These are phyloP conservation scores for Intellagama lesueurii DNA, from an alignment of 2,797 vertebrate genomes.

Conservation along the genomic window DNA sequence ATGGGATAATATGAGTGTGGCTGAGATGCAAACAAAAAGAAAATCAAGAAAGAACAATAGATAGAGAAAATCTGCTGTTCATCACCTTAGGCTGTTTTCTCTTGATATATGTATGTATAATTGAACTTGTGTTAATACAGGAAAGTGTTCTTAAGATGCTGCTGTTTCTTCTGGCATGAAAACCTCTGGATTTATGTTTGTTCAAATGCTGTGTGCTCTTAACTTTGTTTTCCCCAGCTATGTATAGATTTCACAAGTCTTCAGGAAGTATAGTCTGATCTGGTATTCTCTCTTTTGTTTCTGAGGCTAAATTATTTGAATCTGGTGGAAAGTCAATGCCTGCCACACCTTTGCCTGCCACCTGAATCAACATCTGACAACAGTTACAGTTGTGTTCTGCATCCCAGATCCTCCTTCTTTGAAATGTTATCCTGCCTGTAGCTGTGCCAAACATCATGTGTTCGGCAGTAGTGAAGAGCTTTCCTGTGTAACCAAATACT, in stretches of 20 bases:
- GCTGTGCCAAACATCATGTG: neutral
- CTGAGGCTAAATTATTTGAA: neutral
- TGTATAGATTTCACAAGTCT: slow-evolving; percentile 3
- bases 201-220: neutral
- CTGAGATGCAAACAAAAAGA: neutral
- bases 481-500: neutral
- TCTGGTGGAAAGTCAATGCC: slow-evolving; percentile 18
- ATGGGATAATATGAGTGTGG: neutral
- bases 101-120: slow-evolving; percentile 11
- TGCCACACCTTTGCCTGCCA: neutral
- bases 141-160: neutral
- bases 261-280: neutral
- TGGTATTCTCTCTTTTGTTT: neutral
- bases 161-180: neutral
- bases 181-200: slow-evolving; percentile 11
- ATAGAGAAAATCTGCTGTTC: neutral
- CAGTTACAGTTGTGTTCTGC: slow-evolving; percentile 38
- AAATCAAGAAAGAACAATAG: neutral
- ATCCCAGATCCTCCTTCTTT: neutral
- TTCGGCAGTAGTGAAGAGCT: slow-evolving; percentile 8
- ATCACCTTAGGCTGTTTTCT: slow-evolving; percentile 14
- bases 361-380: neutral
- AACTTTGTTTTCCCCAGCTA: neutral
- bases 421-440: neutral
- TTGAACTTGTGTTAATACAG: neutral